Percentiles rank a stretch among this genome's conserved stretches.
Conservation (phyloP, 2,113 vertebrate genomes). For the Nycticryphes semicollaris region DNA sequence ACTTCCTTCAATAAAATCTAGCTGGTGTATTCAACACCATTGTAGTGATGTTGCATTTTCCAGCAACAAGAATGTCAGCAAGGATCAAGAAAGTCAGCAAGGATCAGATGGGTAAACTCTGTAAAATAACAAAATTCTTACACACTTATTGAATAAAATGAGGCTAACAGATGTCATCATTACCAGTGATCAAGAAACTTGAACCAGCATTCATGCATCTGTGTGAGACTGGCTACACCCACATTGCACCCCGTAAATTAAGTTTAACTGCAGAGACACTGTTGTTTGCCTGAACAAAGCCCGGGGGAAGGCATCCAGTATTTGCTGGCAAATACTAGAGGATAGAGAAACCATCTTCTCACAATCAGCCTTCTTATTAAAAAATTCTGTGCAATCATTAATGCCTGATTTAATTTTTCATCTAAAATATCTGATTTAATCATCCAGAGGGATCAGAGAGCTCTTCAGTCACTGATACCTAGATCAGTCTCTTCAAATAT, state of each 20-base stretch:
- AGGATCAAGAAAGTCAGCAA: no score
- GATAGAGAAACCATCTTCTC: background rate
- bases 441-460: background rate
- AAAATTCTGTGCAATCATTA: background rate
- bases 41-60: background rate
- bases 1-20: background rate
- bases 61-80: background rate
- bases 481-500: background rate
- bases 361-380: background rate
- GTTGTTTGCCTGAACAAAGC: background rate
- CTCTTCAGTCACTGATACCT: background rate
- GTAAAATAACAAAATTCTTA: slow-evolving; percentile 25
- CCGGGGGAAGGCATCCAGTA: background rate
- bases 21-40: background rate
- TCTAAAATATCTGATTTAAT: background rate
- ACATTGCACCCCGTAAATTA: fast-evolving
- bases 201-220: background rate
- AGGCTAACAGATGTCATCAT: slow-evolving; percentile 25
- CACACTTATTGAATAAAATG: background rate
- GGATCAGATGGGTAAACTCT: background rate
- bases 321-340: background rate
- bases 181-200: slow-evolving; percentile 3
- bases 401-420: background rate
- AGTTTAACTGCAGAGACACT: background rate
- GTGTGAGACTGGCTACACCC: background rate